Evolutionary conservation across 2,888 invertebrate species (phyloP), one percentile per base, ranked within the genome.

Genomic region (Netelia virgata): DNA sequence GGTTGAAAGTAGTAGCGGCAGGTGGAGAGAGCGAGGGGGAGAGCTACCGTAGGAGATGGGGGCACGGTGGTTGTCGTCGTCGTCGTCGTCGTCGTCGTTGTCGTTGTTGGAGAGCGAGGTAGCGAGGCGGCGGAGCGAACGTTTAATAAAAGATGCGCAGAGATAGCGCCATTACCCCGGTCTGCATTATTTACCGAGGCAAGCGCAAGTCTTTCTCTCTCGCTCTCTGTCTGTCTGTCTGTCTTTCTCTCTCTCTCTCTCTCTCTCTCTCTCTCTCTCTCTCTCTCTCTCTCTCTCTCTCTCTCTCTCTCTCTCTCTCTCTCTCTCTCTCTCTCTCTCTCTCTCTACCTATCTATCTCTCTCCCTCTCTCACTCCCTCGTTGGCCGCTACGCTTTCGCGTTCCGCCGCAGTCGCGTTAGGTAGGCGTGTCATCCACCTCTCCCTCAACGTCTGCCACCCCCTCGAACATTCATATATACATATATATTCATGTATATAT

Each of bases 81-180:
- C 81, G 84, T 81, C 36, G 79, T 76, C 57, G 76, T 80, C 69
- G 76, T 70, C 74, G 80, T 70, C 64, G 69, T 74, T 61, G 68
- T 74, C 73, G 73, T 83, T 53, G 77, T 66, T 74, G 81, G 82
- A 76, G 68, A 78, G 81, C 83, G 84, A 82, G 79, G 87, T 68
- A 82, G 79, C 81, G 82, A 87, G 90, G 90, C 88, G 91, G 90
- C 89, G 91, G 90, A 91, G 90, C 91, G 90, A 92, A 90, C 92
- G 92, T 92, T 93, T 93, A 93, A 93, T 93, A 93, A 93, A 93
- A 93, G 93, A 93, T 93, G 93, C 92, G 93, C 93, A 92, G 93
- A 93, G 93, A 93, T 93, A 93, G 93, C 93, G 93, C 93, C 93
- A 93, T 93, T 93, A 93, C 93, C 93, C 92, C 91, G 92, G 90